Evolutionary conservation across 2,113 vertebrate species (phyloP), one percentile per base, ranked within the genome.

Genomic region (Ciconia boyciana): DNA sequence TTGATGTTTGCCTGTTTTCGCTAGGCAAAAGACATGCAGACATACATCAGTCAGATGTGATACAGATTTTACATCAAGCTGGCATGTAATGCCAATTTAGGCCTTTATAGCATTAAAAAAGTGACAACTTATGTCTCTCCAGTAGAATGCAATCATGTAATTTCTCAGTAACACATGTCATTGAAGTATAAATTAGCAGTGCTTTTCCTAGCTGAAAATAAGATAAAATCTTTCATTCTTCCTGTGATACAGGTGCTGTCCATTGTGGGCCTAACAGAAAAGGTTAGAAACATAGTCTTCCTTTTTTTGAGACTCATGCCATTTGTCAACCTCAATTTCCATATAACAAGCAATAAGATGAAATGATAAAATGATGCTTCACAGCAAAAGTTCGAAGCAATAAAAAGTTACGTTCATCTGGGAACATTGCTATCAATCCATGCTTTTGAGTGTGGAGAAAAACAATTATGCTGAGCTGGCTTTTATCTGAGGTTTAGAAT

Each of bases 271-370:
- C 16, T 70, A 84, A 51, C 6, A 43, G 46, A 52, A 80, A 74
- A 87, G 55, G 22, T 14, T 92, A 87, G 55, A 60, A 95, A 70
- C 22, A 41, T 1, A 51, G 15, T 7, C 69, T 88, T 68, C 25
- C 26, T 34, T 48, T 89, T 95, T 92, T 89, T 87, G 41, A 94
- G 57, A 78, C 17, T 94, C 6, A 3, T 36, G 52, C 22, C 22
- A 46, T 94, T 96, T 92, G 57, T 94, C 79, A 95, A 39, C 32
- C 64, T 90, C 62, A 61, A 55, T 97, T 84, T 83, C 24, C 28
- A 54, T 36, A 14, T 94, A 92, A 92, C 46, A 93, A 94, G 44
- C 34, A 51, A 64, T 34, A 87, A 66, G 26, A 91, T 77, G 49
- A 93, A 96, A 90, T 52, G 20, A 66, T 72, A 87, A 95, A 96